Evolutionary conservation across 1,140 invertebrate species (phyloP).

Genomic region (Aphaenogaster rudis): DNA sequence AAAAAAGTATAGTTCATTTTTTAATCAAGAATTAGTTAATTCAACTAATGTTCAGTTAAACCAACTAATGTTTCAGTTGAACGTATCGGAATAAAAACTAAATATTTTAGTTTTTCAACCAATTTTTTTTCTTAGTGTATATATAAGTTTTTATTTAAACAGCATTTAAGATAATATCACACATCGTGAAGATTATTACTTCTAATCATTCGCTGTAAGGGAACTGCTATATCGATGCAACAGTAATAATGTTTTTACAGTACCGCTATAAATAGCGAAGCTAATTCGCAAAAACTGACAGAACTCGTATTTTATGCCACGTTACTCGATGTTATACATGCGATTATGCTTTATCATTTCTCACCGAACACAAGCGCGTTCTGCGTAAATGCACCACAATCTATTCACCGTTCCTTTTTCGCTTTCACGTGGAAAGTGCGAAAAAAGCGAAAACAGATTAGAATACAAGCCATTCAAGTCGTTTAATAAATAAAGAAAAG

Average conservation of each 20-base stretch:
- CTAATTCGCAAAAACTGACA: background rate
- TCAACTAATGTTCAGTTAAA: too few species aligned
- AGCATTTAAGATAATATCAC: background rate
- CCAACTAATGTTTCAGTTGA: too few species aligned
- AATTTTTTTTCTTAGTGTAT: too few species aligned
- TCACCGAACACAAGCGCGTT: background rate
- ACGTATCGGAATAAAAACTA: too few species aligned
- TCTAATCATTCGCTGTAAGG: background rate
- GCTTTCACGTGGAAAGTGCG: constrained; percentile 2
- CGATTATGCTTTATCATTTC: constrained; percentile 17
- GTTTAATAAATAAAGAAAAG: background rate
- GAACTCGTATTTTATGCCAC: background rate
- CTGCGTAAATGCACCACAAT: background rate
- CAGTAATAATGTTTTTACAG: background rate
- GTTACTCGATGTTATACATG: background rate
- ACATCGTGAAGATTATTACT: background rate
- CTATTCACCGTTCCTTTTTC: background rate
- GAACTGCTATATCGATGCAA: background rate
- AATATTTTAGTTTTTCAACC: too few species aligned
- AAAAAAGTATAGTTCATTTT: too few species aligned
- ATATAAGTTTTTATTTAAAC: background rate
- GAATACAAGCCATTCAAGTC: background rate
- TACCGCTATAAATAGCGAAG: background rate
- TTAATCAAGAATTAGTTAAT: too few species aligned
- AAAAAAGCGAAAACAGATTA: background rate